These are phyloP conservation scores for Cyphomyrmex costatus DNA, from an alignment of 1,140 invertebrate species.

Conservation along the genomic window DNA sequence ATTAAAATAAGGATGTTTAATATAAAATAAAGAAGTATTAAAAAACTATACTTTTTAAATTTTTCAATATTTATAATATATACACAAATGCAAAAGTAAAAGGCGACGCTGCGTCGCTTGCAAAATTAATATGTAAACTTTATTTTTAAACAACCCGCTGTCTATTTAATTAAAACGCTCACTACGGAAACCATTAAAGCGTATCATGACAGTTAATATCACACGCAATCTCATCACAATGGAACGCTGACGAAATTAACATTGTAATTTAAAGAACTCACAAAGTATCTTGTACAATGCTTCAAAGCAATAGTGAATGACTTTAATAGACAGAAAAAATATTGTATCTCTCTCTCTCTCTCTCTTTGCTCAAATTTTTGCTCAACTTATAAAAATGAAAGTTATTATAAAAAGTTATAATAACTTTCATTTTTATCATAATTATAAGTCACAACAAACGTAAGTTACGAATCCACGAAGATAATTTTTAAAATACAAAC, in stretches of 20 bases:
- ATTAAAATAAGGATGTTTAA: background rate
- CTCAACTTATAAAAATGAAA: background rate
- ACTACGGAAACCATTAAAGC: constrained; percentile 31
- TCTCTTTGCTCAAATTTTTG: background rate
- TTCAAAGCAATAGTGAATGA: background rate
- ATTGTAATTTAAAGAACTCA: constrained; percentile 9
- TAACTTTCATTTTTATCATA: no score
- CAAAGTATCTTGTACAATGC: no score
- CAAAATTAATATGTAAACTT: constrained; percentile 72
- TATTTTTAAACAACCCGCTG: constrained; percentile 70
- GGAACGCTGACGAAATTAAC: constrained; percentile 37
- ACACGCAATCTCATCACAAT: constrained; percentile 16
- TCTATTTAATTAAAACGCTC: constrained; percentile 78
- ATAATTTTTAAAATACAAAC: background rate
- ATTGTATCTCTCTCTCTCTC: no score
- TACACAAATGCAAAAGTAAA: background rate
- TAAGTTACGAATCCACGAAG: background rate
- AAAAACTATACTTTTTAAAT: background rate
- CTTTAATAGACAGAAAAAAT: constrained; percentile 19
- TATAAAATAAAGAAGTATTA: no score
- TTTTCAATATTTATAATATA: background rate
- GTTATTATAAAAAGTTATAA: background rate
- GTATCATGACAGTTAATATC: constrained; percentile 28
- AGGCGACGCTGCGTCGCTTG: constrained; percentile 23
- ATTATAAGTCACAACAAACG: background rate